Percentiles rank a stretch among this genome's conserved stretches.
phyloP scores from a whole-genome alignment of 2,113 vertebrate genomes.

The Atrichornis clamosus region DNA sequence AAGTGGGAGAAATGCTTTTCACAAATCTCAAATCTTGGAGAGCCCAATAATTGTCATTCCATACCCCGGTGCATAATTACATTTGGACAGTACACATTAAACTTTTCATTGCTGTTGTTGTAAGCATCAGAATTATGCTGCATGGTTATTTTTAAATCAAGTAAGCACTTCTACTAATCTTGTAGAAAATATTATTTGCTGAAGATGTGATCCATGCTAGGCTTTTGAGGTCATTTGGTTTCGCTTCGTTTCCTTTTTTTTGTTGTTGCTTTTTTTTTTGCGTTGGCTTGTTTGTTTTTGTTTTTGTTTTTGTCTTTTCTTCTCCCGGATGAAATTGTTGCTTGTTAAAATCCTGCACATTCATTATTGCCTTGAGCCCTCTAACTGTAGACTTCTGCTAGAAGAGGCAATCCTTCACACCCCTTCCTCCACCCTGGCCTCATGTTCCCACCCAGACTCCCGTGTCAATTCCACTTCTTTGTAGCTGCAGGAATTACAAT shows the following conservation, averaged over 20 bases:
- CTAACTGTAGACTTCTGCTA: neutral
- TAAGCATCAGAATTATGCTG: neutral
- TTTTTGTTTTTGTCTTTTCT: neutral
- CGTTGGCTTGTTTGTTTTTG: neutral
- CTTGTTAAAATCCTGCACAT: neutral
- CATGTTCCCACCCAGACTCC: neutral
- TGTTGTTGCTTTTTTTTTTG: neutral
- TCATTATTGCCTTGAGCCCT: neutral
- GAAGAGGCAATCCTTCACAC: neutral
- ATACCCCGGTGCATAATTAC: neutral
- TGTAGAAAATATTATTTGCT: neutral
- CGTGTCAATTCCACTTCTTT: accelerated
- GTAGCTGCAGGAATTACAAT: neutral
- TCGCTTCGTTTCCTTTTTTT: neutral
- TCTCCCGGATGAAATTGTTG: neutral
- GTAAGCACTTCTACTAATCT: neutral
- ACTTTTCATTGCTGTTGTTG: neutral
- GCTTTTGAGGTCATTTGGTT: neutral
- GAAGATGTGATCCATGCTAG: neutral
- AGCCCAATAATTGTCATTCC: neutral
- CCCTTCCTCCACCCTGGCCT: neutral
- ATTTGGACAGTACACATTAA: neutral
- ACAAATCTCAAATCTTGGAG: neutral
- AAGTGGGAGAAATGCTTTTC: neutral
- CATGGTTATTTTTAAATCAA: neutral